Evolutionary conservation across 1,140 invertebrate species (phyloP).

Genomic region (Panulirus ornatus): DNA sequence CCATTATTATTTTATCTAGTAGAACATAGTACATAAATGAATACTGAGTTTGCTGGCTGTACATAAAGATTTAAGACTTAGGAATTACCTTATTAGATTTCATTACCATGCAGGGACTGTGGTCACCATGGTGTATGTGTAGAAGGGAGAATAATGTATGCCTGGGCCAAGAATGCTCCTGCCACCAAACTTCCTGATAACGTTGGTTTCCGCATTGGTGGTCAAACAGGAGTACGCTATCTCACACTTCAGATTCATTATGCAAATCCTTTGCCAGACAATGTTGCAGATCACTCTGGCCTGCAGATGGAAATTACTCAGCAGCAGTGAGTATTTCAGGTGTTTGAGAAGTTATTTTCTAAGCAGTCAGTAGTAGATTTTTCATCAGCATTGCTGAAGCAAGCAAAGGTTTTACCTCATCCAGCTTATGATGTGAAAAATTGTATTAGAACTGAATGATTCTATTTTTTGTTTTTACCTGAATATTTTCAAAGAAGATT

Average conservation of each 20-base stretch:
- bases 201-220: constrained; percentile 82
- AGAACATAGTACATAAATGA: no score
- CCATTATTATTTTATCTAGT: no score
- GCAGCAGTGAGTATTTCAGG: constrained; percentile 51
- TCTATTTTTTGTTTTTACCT: no score
- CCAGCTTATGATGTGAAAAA: no score
- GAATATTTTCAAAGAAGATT: no score
- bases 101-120: constrained; percentile 77
- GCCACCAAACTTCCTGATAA: constrained; percentile 80
- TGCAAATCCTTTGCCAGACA: constrained; percentile 76
- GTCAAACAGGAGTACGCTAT: constrained; percentile 79
- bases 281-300: constrained; percentile 66
- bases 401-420: no score
- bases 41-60: no score
- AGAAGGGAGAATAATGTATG: constrained; percentile 81
- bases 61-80: no score
- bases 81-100: background rate
- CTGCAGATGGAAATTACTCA: constrained; percentile 67
- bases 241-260: constrained; percentile 83
- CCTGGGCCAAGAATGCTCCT: constrained; percentile 84
- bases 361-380: no score
- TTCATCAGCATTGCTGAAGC: no score
- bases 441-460: no score
- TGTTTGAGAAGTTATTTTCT: no score
- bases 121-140: constrained; percentile 78